Evolutionary conservation across 1,140 invertebrate species (phyloP), one percentile per base, ranked within the genome.

Genomic region (Conus ventricosus): DNA sequence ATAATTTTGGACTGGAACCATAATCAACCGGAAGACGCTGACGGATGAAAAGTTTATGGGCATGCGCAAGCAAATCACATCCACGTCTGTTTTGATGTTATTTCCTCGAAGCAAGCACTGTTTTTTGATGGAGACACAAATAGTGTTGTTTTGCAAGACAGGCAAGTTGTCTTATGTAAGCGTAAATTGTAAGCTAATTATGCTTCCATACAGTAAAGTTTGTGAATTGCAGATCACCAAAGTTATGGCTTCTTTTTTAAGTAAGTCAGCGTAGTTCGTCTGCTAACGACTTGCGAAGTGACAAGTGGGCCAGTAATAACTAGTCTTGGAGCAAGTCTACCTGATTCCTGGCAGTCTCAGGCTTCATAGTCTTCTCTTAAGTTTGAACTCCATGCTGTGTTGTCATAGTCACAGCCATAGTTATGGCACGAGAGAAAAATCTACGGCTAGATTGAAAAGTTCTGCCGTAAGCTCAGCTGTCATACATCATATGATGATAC

Each of bases 21-120:
- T n/a, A 71, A 13, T 23, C 13, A 71, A 20, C 67, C 67, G 67
- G 67, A 71, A 71, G 23, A 71, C 67, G 20, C 67, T n/a, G 23
- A 71, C 13, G 6, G 67, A 7, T 23, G 23, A 20, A 13, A 71
- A 23, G 13, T 20, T n/a, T 20, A 20, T 71, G 67, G 20, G 67
- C 67, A 71, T 71, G 67, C 67, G 67, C 67, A 71, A 23, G 7
- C 20, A 20, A 71, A 20, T 71, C 13, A 20, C 6, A 71, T 71
- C 67, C 67, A 71, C 67, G 67, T 71, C 67, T 71, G 67, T 71
- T 71, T 71, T 71, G 67, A 71, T 71, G 67, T n/a, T 11, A 17
- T 7, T 6, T 23, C 7, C 67, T 71, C 20, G 8, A 20, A 20
- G 6, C 11, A 71, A n/a, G 67, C 67, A n/a, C 23, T 13, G 67